Percentiles rank a stretch among this genome's conserved stretches.
Evolutionary conservation across 2,888 invertebrate species (phyloP).

Genomic region (Scaptomyza parva): DNA sequence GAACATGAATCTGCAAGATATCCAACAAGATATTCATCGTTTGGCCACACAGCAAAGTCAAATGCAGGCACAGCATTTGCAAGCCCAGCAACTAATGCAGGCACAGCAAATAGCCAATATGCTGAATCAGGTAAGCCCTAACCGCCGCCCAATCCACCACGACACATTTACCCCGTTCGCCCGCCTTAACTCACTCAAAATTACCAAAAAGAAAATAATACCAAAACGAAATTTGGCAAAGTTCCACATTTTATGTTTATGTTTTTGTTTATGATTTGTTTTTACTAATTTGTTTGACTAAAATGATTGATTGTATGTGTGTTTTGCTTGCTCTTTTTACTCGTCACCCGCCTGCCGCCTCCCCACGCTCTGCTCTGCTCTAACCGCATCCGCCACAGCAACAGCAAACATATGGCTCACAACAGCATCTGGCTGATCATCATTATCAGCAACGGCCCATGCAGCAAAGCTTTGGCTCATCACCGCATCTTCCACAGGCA

Average conservation of each 20-base stretch:
- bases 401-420: constrained; percentile 86
- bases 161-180: constrained; percentile 2
- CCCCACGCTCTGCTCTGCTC: constrained; percentile 12
- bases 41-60: constrained; percentile 93
- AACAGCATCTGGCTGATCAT: constrained; percentile 86
- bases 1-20: constrained; percentile 96
- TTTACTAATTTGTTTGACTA: constrained; percentile 39
- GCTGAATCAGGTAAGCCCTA: constrained; percentile 83
- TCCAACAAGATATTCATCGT: constrained; percentile 96
- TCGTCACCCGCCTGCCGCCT: too few species aligned
- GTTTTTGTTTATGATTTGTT: constrained; percentile 8
- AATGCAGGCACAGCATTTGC: constrained; percentile 88
- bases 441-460: constrained; percentile 83
- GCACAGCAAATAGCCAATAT: constrained; percentile 86
- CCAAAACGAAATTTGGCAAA: constrained; percentile 6
- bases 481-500: constrained; percentile 84
- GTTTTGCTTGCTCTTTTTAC: constrained; percentile 6
- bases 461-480: constrained; percentile 84
- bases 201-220: constrained; percentile 23
- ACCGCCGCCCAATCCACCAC: background rate
- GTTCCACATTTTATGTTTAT: background rate
- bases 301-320: constrained; percentile 31
- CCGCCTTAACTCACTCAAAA: constrained; percentile 25
- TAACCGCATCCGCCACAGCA: constrained; percentile 54
- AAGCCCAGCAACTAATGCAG: constrained; percentile 86